phyloP scores from a whole-genome alignment of 2,888 invertebrate species.

The Pheosia gnoma region DNA sequence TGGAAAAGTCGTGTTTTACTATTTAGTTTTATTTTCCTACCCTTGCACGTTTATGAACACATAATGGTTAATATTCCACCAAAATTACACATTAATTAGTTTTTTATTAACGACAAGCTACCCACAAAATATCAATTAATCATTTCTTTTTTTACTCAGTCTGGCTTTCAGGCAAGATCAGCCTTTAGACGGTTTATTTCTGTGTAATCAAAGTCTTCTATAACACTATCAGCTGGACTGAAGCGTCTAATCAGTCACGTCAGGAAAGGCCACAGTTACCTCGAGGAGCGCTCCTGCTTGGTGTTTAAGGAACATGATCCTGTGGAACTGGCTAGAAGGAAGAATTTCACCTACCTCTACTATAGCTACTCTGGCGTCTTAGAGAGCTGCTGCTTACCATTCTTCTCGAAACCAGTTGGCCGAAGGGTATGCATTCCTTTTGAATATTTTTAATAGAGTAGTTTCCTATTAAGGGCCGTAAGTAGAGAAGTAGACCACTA shows the following conservation, averaged over 20 bases:
- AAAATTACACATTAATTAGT: no score
- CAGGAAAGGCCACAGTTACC: conserved; percentile 49
- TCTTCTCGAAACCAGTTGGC: conserved; percentile 45
- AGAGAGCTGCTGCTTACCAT: conserved; percentile 62
- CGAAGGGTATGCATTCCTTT: conserved; percentile 50
- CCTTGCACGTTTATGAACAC: no score
- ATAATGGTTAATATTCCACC: no score
- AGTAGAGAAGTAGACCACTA: no score
- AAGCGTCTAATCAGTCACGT: conserved; percentile 58
- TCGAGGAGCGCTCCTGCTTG: conserved; percentile 61
- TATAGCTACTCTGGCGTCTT: conserved; percentile 66
- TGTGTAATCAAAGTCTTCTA: neutral
- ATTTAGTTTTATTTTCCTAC: no score
- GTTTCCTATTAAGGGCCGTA: conserved; percentile 6
- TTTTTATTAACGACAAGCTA: no score
- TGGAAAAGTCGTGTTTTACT: no score
- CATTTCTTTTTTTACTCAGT: no score
- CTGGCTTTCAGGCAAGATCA: no score
- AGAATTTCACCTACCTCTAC: conserved; percentile 58
- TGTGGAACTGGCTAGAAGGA: conserved; percentile 22
- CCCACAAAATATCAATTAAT: no score
- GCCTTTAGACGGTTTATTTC: no score
- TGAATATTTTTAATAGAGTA: neutral
- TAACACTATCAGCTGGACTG: conserved; percentile 41
- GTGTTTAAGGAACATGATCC: conserved; percentile 59